phyloP scores from a whole-genome alignment of 1,140 invertebrate genomes.

The Wiebesia pumilae region DNA sequence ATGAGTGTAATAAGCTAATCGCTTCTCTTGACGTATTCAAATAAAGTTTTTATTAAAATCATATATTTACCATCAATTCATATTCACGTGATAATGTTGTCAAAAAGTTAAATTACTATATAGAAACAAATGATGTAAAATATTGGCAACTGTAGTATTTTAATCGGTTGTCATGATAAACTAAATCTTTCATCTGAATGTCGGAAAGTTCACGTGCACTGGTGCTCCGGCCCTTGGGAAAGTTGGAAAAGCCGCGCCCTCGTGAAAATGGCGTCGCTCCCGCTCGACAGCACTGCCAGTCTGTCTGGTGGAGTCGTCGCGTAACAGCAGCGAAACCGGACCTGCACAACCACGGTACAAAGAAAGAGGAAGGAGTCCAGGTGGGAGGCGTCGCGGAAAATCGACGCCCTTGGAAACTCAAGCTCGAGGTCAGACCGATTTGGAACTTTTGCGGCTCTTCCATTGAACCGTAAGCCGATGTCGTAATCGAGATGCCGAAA shows the following conservation, averaged over 20 bases:
- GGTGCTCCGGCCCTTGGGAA: not conserved
- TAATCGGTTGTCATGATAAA: not conserved
- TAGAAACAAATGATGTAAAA: not conserved
- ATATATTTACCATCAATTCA: not conserved
- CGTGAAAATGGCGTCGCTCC: not conserved
- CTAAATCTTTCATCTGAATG: too few relatives aligned
- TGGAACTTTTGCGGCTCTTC: not conserved
- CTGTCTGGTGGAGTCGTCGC: slow-evolving; percentile 28
- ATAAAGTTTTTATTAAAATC: not conserved
- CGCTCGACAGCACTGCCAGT: slow-evolving; percentile 19
- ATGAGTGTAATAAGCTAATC: too few relatives aligned
- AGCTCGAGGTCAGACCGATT: not conserved
- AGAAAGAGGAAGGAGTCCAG: slow-evolving; percentile 36
- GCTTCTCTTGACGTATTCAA: not conserved
- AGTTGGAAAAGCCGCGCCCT: slow-evolving; percentile 2
- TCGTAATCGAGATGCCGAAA: not conserved
- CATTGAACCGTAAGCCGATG: not conserved
- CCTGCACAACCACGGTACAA: not conserved
- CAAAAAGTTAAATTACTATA: not conserved
- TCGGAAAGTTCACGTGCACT: too few relatives aligned
- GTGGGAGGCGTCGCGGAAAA: slow-evolving; percentile 4
- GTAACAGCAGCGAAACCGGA: not conserved
- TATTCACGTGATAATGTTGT: not conserved
- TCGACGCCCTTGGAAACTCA: not conserved
- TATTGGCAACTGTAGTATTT: not conserved